phyloP scores from a whole-genome alignment of 2,797 vertebrate species.

The Atherinosoma microstoma region DNA sequence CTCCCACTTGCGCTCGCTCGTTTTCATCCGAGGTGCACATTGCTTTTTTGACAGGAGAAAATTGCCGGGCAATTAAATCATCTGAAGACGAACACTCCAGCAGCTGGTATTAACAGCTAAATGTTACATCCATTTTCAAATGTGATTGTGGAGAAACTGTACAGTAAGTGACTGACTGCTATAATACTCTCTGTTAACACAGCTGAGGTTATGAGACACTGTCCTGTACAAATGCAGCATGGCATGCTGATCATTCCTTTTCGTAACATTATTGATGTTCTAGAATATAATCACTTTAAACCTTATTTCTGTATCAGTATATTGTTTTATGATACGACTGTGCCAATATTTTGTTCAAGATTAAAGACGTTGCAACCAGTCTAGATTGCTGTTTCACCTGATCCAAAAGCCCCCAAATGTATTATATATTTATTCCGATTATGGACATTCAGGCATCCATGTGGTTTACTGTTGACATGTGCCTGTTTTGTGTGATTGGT shows the following conservation, averaged over 20 bases:
- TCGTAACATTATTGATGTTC: not conserved
- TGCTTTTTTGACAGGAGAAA: conserved; percentile 87
- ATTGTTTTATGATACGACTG: too few species aligned
- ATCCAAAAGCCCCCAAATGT: too few species aligned
- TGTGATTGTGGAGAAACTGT: conserved; percentile 66
- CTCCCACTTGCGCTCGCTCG: conserved; percentile 81
- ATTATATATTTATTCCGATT: too few species aligned
- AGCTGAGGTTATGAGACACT: conserved; percentile 38
- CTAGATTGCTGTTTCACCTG: too few species aligned
- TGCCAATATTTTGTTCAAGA: too few species aligned
- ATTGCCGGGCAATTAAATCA: conserved; percentile 89
- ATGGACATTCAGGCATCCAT: too few species aligned
- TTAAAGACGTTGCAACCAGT: too few species aligned
- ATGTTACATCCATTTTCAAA: conserved; percentile 81
- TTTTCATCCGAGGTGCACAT: conserved; percentile 82
- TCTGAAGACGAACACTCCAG: conserved; percentile 85
- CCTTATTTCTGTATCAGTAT: too few species aligned
- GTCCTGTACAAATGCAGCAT: not conserved
- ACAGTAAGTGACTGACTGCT: conserved; percentile 56
- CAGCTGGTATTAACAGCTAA: conserved; percentile 85
- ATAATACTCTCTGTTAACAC: conserved; percentile 53
- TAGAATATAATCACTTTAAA: too few species aligned
- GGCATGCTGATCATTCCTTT: not conserved
- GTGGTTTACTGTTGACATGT: too few species aligned
- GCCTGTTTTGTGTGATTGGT: too few species aligned